Evolutionary conservation across 2,113 vertebrate genomes (phyloP).

Genomic region (Nanorana parkeri): DNA sequence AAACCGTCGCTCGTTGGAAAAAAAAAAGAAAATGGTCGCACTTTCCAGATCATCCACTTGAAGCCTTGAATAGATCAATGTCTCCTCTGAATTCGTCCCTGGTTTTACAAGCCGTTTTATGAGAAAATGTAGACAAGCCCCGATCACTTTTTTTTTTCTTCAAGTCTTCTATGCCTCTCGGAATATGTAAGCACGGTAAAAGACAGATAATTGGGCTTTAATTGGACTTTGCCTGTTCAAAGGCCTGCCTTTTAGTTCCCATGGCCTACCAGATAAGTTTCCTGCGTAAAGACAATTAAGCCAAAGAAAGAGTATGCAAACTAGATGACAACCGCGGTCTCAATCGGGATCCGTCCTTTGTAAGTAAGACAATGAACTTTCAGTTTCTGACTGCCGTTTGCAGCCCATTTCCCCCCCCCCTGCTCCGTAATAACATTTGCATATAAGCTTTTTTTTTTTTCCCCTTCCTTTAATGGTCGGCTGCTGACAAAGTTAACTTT

Average conservation of each 20-base stretch:
- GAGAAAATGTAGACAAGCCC: slow-evolving; percentile 12
- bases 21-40: not conserved
- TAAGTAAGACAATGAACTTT: slow-evolving; percentile 74
- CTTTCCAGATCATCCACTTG: slow-evolving; percentile 23
- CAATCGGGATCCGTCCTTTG: slow-evolving; percentile 63
- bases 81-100: not conserved
- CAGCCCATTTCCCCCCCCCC: slow-evolving; percentile 49
- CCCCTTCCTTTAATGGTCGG: not conserved
- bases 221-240: slow-evolving; percentile 65
- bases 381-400: slow-evolving; percentile 61
- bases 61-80: slow-evolving; percentile 20
- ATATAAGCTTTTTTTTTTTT: slow-evolving; percentile 46
- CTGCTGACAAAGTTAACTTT: slow-evolving; percentile 32
- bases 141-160: not conserved
- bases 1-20: not conserved
- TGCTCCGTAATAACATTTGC: slow-evolving; percentile 50
- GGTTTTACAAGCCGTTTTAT: slow-evolving; percentile 17
- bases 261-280: slow-evolving; percentile 73
- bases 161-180: slow-evolving; percentile 18
- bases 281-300: slow-evolving; percentile 72
- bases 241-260: slow-evolving; percentile 72
- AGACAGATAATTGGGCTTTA: slow-evolving; percentile 63
- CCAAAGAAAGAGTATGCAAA: slow-evolving; percentile 68
- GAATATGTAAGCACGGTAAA: slow-evolving; percentile 46
- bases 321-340: slow-evolving; percentile 63